A percentile compares a stretch with the other conserved stretches of the same genome.
These are phyloP conservation scores for Cremastinae sp. DNA, from an alignment of 2,888 invertebrate genomes.

Conservation along the genomic window DNA sequence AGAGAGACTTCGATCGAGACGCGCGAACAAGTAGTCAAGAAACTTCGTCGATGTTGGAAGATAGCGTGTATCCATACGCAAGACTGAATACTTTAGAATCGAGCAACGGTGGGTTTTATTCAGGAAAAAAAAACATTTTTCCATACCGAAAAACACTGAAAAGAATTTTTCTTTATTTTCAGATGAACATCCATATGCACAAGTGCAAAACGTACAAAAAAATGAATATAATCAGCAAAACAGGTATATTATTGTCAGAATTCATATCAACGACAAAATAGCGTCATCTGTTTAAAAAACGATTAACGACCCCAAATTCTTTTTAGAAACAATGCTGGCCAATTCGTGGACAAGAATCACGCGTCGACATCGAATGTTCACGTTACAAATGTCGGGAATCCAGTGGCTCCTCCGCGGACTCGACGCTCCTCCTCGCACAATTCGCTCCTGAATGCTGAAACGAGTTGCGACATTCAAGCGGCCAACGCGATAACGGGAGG, in stretches of 20 bases:
- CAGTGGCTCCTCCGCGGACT: conserved; percentile 81
- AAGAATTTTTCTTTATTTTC: conserved; percentile 53
- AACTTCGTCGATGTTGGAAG: conserved; percentile 83
- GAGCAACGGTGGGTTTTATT: conserved; percentile 82
- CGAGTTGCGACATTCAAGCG: conserved; percentile 84
- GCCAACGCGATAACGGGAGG: conserved; percentile 92
- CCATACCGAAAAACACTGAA: conserved; percentile 26
- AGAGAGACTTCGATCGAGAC: conserved; percentile 71
- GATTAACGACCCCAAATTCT: not conserved
- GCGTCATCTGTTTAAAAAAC: not conserved
- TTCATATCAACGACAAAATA: not conserved
- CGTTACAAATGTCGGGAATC: conserved; percentile 70
- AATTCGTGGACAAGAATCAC: conserved; percentile 68
- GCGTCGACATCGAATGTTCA: conserved; percentile 73
- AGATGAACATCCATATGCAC: conserved; percentile 87
- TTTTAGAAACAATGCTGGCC: conserved; percentile 69
- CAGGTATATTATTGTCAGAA: conserved; percentile 66
- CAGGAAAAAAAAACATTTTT: no score
- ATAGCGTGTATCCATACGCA: conserved; percentile 84
- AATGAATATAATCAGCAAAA: conserved; percentile 71
- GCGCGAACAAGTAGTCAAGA: conserved; percentile 83
- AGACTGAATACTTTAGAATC: conserved; percentile 85
- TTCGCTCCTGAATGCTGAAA: conserved; percentile 72
- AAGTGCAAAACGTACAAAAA: conserved; percentile 82
- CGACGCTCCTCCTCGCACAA: conserved; percentile 81